Evolutionary conservation across 2,888 invertebrate genomes (phyloP), one percentile per base, ranked within the genome.

Genomic region (Mylabris sibirica): DNA sequence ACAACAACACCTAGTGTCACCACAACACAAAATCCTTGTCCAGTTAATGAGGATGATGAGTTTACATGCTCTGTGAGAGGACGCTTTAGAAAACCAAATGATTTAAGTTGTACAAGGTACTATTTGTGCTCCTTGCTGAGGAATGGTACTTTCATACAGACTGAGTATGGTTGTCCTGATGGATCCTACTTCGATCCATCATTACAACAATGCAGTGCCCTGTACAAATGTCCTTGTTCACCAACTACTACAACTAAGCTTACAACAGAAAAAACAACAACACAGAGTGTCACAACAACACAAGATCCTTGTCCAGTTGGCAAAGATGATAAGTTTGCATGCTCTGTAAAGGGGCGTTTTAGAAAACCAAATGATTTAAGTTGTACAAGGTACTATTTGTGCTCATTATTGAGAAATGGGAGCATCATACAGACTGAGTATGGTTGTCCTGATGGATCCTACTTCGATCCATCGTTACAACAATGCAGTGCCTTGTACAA

Each of bases 101-200:
- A 82, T 0, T n/a, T n/a, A n/a, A n/a, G n/a, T n/a, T 87, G 87
- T 68, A 80, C 85, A 71, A 79, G 77, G 0, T 87, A 87, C 72
- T 85, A 80, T 8, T 5, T 83, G 35, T 87, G 87, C 72, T 84
- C 85, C 0, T 68, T 79, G n/a, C 66, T 75, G 11, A 67, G 64
- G 12, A 75, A 76, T 67, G 75, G 75, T 26, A 80, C 79, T 0
- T 86, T 77, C 59, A 68, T 78, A 0, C 83, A 84, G 74, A 84
- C 76, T 0, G 44, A 65, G 34, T 76, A 77, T 49, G 26, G 44
- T 22, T 79, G 79, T 68, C 74, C 74, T 11, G 26, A 53, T 44
- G 70, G 67, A 53, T 76, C 77, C 0, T 70, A 63, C 35, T 79
- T 78, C 63, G 72, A 78, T 70, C 74, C 73, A 30, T 22, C 14